These are phyloP conservation scores for Peromyscus californicus DNA, from an alignment of 2,113 vertebrate genomes.

Conservation along the genomic window DNA sequence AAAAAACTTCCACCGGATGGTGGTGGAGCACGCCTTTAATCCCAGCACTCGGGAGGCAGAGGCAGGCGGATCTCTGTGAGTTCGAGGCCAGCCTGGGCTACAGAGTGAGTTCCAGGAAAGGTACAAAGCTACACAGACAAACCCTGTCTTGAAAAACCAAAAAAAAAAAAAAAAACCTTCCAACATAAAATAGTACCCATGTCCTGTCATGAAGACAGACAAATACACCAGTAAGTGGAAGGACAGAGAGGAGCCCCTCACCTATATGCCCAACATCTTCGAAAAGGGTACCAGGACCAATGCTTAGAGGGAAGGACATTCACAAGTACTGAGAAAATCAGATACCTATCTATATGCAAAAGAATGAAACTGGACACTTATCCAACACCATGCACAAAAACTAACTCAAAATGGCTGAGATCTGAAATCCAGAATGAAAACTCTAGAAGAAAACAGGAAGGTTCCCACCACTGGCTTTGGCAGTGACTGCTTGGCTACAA, in stretches of 20 bases:
- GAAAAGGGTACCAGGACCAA: not conserved
- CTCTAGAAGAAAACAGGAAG: conserved; percentile 12
- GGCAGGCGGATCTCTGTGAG: no score
- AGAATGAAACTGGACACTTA: not conserved
- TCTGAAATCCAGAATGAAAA: not conserved
- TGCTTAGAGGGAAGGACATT: not conserved
- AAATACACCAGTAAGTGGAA: not conserved
- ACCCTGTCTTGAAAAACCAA: no score
- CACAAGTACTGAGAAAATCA: not conserved
- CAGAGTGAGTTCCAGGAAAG: no score
- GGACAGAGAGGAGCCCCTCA: not conserved
- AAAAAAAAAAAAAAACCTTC: not conserved
- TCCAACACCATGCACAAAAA: not conserved
- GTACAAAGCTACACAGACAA: no score
- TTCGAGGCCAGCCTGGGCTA: no score
- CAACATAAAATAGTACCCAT: not conserved
- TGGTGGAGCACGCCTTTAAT: no score
- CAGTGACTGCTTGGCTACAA: conserved; percentile 9
- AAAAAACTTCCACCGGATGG: no score
- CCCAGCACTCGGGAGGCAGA: no score
- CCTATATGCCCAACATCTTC: not conserved
- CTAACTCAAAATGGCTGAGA: not conserved
- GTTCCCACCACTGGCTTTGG: not conserved
- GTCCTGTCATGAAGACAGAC: not conserved
- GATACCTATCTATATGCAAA: not conserved